Evolutionary conservation across 92 coral and sea anemone genomes (phyloP), one percentile per base, ranked within the genome.

Genomic region (Zoanthus sociatus): DNA sequence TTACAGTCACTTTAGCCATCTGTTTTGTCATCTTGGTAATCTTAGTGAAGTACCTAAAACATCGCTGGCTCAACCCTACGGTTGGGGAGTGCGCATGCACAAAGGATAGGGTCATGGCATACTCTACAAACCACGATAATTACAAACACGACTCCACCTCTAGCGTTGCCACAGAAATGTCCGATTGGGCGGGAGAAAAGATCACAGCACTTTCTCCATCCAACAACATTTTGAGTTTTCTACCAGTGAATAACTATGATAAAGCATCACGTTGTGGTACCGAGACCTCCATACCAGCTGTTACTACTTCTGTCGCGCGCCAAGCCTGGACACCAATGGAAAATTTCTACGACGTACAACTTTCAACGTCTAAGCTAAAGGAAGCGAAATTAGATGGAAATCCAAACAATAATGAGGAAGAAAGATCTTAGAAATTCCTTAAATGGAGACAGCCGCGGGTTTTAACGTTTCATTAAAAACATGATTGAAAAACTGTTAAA

Each of bases 1-100:
- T 94, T 44, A 83, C 90, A 45, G 90, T 87, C 53, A 94, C 96
- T 1, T 84, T 94, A 18, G 15, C 90, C 6, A 54, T 86, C 16
- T 94, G 94, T 73, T 82, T 94, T 15, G 31, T 88, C 9, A 71
- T 90, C 6, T 91, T 91, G 61, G 37, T 77, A 5, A 17, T 88
- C 1, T 67, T 88, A 26, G 81, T 78, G 26, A 16, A 20, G 50
- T 61, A 48, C 7, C 60, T 86, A 9, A 61, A 61, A 76, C 81
- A 68, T 53, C 77, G 56, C 20, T 91, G 86, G 87, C 82, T 58
- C 32, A 87, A 45, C 56, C 55, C 76, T 45, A 90, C 72, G 48
- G 48, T 71, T 2, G 71, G 5, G 0, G 12, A 78, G 3, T 7
- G 14, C 46, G 10, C 13, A 30, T 77, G 82, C 68, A 18, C 50